Conservation (phyloP, 2,888 invertebrate species). For the Melieria picta region DNA sequence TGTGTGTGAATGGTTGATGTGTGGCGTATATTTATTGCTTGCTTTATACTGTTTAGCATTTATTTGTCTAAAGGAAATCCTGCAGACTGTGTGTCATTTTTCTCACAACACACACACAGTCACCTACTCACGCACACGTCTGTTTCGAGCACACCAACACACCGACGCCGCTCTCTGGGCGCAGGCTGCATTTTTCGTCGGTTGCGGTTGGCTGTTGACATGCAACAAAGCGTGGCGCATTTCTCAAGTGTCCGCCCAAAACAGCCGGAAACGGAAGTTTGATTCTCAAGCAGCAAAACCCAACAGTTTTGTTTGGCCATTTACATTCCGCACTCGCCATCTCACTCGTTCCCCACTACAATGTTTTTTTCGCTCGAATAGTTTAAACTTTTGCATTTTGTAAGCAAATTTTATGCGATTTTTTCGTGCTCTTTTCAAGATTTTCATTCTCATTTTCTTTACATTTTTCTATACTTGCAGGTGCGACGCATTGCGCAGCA, state of each 20-base stretch:
- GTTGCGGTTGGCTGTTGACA: no score
- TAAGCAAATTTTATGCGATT: slow-evolving; percentile 33
- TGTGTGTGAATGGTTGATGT: no score
- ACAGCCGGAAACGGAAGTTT: slow-evolving; percentile 20
- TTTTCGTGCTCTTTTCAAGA: neutral
- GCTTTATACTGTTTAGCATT: no score
- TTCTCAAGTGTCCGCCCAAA: neutral
- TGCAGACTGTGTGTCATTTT: no score
- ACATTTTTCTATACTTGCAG: slow-evolving; percentile 36
- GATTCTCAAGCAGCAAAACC: slow-evolving; percentile 13
- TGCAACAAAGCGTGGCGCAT: neutral
- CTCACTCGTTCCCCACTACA: neutral
- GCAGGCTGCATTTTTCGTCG: no score
- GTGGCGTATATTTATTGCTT: no score
- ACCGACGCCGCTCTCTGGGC: no score
- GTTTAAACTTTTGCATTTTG: slow-evolving; percentile 12
- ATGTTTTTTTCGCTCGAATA: neutral
- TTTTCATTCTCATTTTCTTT: neutral
- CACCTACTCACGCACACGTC: no score
- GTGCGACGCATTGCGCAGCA: slow-evolving; percentile 20
- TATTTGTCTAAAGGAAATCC: no score
- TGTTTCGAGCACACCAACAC: no score
- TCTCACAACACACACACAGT: no score
- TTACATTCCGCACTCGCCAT: neutral
- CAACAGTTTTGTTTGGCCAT: slow-evolving; percentile 18